Percentiles rank a stretch among this genome's conserved stretches.
Conservation (phyloP, 2,113 vertebrate species). For the Coturnix japonica region DNA sequence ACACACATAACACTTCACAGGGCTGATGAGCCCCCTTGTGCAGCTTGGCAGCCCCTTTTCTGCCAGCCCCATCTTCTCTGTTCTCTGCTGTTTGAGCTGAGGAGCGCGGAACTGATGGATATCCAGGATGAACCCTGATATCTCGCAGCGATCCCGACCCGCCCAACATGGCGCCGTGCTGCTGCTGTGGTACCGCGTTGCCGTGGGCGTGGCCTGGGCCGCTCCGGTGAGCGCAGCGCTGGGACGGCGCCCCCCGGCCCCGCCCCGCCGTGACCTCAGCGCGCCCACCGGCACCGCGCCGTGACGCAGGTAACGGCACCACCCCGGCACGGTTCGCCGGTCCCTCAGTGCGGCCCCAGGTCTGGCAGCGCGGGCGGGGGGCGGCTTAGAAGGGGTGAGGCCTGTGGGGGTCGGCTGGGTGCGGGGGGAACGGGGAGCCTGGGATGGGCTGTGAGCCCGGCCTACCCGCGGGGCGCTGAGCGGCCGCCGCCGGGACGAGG, state of each 20-base stretch:
- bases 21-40: accelerated
- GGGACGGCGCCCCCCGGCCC: too few relatives aligned
- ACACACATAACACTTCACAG: accelerated
- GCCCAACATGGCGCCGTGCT: background rate
- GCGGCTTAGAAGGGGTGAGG: too few relatives aligned
- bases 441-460: too few relatives aligned
- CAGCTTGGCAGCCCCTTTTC: background rate
- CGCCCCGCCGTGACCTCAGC: background rate
- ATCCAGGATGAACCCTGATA: background rate
- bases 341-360: background rate
- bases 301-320: background rate
- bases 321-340: background rate
- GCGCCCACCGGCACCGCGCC: background rate
- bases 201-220: background rate
- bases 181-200: background rate
- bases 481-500: too few relatives aligned
- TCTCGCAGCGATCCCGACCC: too few relatives aligned
- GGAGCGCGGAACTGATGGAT: background rate
- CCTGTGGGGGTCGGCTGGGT: too few relatives aligned
- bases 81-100: too few relatives aligned
- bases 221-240: too few relatives aligned
- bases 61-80: accelerated
- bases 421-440: too few relatives aligned
- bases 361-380: too few relatives aligned
- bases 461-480: too few relatives aligned